Percentiles rank a stretch among this genome's conserved stretches.
Evolutionary conservation across 2,888 invertebrate species (phyloP).

Genomic region (Scrobipalpa atriplicella): DNA sequence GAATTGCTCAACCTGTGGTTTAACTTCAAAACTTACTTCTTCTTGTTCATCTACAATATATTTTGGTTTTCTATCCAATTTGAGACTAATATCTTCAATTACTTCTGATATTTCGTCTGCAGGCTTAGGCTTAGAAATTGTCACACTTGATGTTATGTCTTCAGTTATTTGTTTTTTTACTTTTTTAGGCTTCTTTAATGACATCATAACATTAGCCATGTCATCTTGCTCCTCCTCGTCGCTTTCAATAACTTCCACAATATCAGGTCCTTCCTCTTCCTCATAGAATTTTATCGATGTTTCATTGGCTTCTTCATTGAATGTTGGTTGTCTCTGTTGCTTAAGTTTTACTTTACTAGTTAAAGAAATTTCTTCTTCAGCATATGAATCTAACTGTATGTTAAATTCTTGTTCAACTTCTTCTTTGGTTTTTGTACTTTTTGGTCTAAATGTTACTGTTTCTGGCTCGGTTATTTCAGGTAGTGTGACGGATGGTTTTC

Average conservation of each 20-base stretch:
- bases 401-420: slow-evolving; percentile 95
- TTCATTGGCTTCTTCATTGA: slow-evolving; percentile 90
- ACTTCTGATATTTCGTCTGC: slow-evolving; percentile 73
- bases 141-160: slow-evolving; percentile 68
- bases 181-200: slow-evolving; percentile 68
- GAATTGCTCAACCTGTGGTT: slow-evolving; percentile 71
- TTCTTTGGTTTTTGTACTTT: slow-evolving; percentile 89
- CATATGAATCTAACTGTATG: slow-evolving; percentile 92
- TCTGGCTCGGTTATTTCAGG: slow-evolving; percentile 89
- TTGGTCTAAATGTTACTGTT: slow-evolving; percentile 91
- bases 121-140: slow-evolving; percentile 59
- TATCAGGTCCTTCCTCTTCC: slow-evolving; percentile 67
- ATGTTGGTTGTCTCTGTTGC: slow-evolving; percentile 88
- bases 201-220: slow-evolving; percentile 58
- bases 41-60: slow-evolving; percentile 87
- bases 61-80: slow-evolving; percentile 86
- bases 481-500: slow-evolving; percentile 85
- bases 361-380: slow-evolving; percentile 94
- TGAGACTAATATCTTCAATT: slow-evolving; percentile 85
- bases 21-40: slow-evolving; percentile 76
- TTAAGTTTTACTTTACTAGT: slow-evolving; percentile 91
- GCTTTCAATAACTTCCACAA: slow-evolving; percentile 76
- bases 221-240: slow-evolving; percentile 72
- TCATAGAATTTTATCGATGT: slow-evolving; percentile 86
- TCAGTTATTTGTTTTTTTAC: slow-evolving; percentile 59